These are phyloP conservation scores for Ochotona curzoniae DNA, from an alignment of 2,113 vertebrate genomes.

Conservation along the genomic window DNA sequence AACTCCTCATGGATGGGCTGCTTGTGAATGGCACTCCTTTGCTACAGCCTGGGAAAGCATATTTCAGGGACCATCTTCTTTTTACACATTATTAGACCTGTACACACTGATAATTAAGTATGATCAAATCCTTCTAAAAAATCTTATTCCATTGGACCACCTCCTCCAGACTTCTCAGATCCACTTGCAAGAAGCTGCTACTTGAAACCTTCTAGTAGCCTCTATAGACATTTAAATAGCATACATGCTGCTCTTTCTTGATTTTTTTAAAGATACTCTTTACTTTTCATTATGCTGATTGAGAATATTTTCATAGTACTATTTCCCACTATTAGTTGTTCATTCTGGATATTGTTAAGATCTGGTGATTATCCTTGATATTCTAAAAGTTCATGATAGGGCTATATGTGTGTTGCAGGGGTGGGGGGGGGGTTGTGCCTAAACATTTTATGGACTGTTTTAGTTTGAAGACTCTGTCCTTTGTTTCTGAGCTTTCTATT, in stretches of 20 bases:
- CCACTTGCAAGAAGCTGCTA: not conserved
- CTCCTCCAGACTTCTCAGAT: not conserved
- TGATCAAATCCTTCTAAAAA: constrained; percentile 23
- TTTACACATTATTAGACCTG: constrained; percentile 6
- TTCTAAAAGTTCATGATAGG: constrained; percentile 11
- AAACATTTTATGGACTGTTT: not conserved
- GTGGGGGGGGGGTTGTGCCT: not conserved
- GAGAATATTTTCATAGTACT: constrained; percentile 43
- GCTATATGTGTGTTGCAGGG: not conserved
- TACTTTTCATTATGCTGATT: constrained; percentile 40
- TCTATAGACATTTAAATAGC: constrained; percentile 8
- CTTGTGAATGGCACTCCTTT: not conserved
- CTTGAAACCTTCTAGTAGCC: not conserved
- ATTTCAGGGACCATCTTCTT: not conserved
- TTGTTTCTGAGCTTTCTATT: constrained; percentile 51
- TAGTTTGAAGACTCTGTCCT: not conserved
- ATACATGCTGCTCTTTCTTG: not conserved
- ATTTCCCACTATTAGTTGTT: constrained; percentile 23
- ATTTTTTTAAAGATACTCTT: constrained; percentile 29
- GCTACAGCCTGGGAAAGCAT: constrained; percentile 16
- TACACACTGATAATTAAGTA: constrained; percentile 15
- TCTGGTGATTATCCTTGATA: constrained; percentile 17
- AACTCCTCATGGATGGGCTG: not conserved
- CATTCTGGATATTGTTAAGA: constrained; percentile 30
- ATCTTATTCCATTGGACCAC: not conserved